These are phyloP conservation scores for Drosophila mercatorum DNA, from an alignment of 2,888 invertebrate species.

Conservation along the genomic window DNA sequence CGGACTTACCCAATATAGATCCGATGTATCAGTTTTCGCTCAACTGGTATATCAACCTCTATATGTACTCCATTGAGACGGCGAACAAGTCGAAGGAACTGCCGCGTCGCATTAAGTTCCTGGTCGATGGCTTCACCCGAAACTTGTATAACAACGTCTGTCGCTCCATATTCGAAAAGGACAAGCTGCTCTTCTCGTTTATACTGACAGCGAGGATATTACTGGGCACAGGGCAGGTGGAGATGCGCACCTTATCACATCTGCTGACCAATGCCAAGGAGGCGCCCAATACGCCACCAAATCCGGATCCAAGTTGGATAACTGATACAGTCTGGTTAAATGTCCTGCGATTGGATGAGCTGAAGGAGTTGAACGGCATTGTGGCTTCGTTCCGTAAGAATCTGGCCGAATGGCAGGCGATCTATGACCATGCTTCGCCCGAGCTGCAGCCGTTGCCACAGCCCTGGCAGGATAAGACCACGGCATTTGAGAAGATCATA, in stretches of 20 bases:
- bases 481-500: conserved; percentile 91
- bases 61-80: conserved; percentile 84
- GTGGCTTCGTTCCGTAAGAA: conserved; percentile 87
- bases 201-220: conserved; percentile 89
- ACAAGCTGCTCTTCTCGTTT: conserved; percentile 94
- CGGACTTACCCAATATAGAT: conserved; percentile 94
- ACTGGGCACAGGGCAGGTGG: conserved; percentile 87
- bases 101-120: conserved; percentile 89
- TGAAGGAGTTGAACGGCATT: conserved; percentile 88
- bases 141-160: conserved; percentile 94
- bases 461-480: conserved; percentile 87
- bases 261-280: conserved; percentile 88
- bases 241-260: conserved; percentile 89
- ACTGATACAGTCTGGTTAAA: conserved; percentile 93
- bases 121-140: conserved; percentile 93
- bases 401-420: conserved; percentile 86
- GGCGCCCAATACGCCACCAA: conserved; percentile 81
- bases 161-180: conserved; percentile 94
- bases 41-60: conserved; percentile 94
- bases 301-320: conserved; percentile 93
- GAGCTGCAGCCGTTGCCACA: conserved; percentile 89
- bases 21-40: conserved; percentile 98
- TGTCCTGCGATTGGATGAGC: conserved; percentile 89
- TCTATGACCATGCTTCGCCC: conserved; percentile 89
- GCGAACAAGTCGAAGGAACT: conserved; percentile 88